Evolutionary conservation across 2,797 vertebrate species (phyloP), one percentile per base, ranked within the genome.

Genomic region (Leptatherina wallacei): DNA sequence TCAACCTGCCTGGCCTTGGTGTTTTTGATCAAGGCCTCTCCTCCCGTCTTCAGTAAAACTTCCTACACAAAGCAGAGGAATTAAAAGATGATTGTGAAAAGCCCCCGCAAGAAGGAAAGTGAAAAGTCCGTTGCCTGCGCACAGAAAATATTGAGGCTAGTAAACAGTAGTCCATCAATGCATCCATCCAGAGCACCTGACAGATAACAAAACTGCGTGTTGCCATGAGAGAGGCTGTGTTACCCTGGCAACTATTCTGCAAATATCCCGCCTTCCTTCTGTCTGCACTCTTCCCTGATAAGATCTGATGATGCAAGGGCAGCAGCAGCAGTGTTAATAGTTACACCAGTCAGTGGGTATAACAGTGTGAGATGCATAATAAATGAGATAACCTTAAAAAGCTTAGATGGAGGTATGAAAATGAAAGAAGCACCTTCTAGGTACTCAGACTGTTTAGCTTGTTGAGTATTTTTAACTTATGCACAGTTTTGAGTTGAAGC

Each of bases 221-320:
- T 89, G 75, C 86, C 75, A 89, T 85, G 82, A 80, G 78, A 72
- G 84, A 88, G 80, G 74, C 83, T 85, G 76, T 77, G 91, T 93
- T 92, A 89, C 89, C 90, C 70, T 91, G 82, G 91, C 88, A 93
- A 91, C 92, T 71, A 61, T 74, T 89, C 79, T 82, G 85, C 81
- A 85, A 89, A 89, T 75, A 62, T 74, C 68, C 65, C 36, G 30
- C 77, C 73, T 82, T 83, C 54, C 79, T 86, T 62, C 73, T 71
- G 70, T 80, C 81, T 80, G 79, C 82, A 64, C 80, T 77, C 74
- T 75, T 64, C 74, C 61, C 65, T 75, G 82, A 86, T 89, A 78
- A 82, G 82, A 87, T 75, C 70, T n/a, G 22, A 85, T 91, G 90
- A 93, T 90, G 91, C 90, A 91, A 93, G 61, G 57, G 69, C 80